Base-by-base conservation (phyloP, 37 sponge, comb jelly and placozoan species). In the Haliclona indistincta region DNA sequence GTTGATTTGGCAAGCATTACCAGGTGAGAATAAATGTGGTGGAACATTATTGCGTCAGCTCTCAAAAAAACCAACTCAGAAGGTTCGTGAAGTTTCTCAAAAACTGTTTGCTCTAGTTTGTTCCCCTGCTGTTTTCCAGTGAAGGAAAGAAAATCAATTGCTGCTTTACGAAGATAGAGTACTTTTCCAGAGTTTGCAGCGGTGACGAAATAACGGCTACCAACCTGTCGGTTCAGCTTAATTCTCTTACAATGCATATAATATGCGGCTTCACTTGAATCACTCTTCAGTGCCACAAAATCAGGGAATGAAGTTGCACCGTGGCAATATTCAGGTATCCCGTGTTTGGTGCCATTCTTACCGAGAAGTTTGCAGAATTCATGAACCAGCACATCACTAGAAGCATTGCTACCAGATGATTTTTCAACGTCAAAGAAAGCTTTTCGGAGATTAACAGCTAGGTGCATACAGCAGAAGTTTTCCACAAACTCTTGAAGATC, bases 401-500 rank as follows among this genome's bases (percentile, higher is more conserved):
- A 45, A 42, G 64, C 67, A 65, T 60, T 77, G 17, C 11, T 25
- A 23, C 2, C 36, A 29, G 15, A 19, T 38, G 68, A 66, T 64
- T 81, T 33, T 39, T 13, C n/a, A 54, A 37, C 38, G 3, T 64
- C 54, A 45, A 85, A 52, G 72, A 79, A 85, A 2, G 80, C 74
- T 52, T 85, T 77, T 56, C 86, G 71, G 11, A 85, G 71, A 38
- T 85, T 85, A 44, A 71, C 58, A 33, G 79, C 86, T 2, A 85
- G 74, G 32, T 85, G 86, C 86, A 85, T 85, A 1, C 53, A 64
- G 73, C 86, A 85, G 42, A 85, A 78, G 43, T 77, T 85, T 47
- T 78, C 65, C 37, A 85, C 66, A 34, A 83, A 37, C 44, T 83
- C 84, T 61, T 61, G 8, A 41, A 69, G 44, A 26, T 70, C 71